Evolutionary conservation across 1,140 invertebrate species (phyloP), one percentile per base, ranked within the genome.

Genomic region (Trichomalopsis sarcophagae): DNA sequence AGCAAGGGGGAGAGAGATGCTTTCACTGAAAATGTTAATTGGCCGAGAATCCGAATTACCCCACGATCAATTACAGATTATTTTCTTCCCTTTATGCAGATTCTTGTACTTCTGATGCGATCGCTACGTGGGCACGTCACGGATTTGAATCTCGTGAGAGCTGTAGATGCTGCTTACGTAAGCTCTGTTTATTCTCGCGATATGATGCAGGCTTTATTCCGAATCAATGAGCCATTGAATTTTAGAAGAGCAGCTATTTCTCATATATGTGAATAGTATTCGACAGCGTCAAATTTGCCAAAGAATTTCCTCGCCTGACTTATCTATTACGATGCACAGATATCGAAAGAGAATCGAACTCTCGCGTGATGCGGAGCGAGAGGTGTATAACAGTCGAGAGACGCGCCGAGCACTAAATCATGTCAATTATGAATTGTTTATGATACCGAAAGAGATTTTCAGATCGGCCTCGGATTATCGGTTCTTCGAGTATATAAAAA

Each of bases 351-450:
- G 76, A 50, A 86, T 75, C 84, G 30, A 81, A 78, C 81, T 89
- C 86, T 89, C 86, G 87, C 89, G 88, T 89, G 88, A 89, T 86
- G 87, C 44, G 87, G 86, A 86, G 88, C 84, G 73, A 79, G 73
- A 79, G 74, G 66, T 73, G 75, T 36, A 5, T n/a, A n/a, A 6
- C 62, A 55, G 55, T 84, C 75, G n/a, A 27, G 40, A 44, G 40
- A 9, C 10, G 27, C 44, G 23, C 66, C 14, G 66, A 11, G 66
- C 81, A 75, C 88, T 91, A 90, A 90, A 92, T 92, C 90, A 91
- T 89, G 91, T 91, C 91, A 92, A 92, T 92, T 92, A 92, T 92
- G 89, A 89, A 91, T 92, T 91, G 90, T 92, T 92, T 92, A 92
- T 92, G 91, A 92, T 91, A 88, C 68, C 82, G 76, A 78, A 69